Evolutionary conservation across 1,140 invertebrate species (phyloP).

Genomic region (Drosophila truncata): DNA sequence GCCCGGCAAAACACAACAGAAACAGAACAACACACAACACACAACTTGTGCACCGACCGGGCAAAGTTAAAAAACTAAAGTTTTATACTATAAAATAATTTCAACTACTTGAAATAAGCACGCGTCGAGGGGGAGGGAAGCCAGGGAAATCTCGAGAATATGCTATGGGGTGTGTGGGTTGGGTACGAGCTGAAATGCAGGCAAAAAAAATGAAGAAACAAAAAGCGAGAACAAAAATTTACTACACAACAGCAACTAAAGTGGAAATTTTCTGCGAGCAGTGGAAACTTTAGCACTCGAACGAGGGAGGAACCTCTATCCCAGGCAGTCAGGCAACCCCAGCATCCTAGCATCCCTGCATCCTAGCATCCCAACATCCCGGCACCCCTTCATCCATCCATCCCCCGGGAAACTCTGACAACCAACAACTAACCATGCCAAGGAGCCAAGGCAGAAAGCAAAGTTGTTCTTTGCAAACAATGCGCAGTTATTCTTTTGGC

Average conservation of each 20-base stretch:
- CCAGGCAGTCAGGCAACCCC: not conserved
- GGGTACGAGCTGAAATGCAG: not conserved
- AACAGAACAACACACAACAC: constrained; percentile 13
- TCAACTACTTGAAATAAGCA: constrained; percentile 79
- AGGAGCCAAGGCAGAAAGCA: constrained; percentile 59
- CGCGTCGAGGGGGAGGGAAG: constrained; percentile 43
- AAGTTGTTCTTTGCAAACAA: constrained; percentile 80
- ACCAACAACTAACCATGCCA: constrained; percentile 56
- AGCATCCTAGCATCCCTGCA: not conserved
- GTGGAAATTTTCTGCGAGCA: constrained; percentile 80
- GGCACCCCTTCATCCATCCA: constrained; percentile 7
- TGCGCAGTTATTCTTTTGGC: constrained; percentile 78
- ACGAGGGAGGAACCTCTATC: not conserved
- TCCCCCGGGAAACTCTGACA: constrained; percentile 34
- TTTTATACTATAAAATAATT: constrained; percentile 84
- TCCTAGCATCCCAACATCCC: not conserved
- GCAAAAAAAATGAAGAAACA: constrained; percentile 26
- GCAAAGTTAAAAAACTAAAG: constrained; percentile 81
- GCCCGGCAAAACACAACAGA: constrained; percentile 34
- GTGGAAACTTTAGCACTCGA: constrained; percentile 79
- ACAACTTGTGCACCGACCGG: constrained; percentile 24
- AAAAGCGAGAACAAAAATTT: constrained; percentile 62
- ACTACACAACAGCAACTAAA: constrained; percentile 75
- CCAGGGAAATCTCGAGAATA: constrained; percentile 45
- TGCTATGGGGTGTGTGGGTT: constrained; percentile 8